These are phyloP conservation scores for Notarius quadriscutis DNA, from an alignment of 2,113 vertebrate species.

Conservation along the genomic window DNA sequence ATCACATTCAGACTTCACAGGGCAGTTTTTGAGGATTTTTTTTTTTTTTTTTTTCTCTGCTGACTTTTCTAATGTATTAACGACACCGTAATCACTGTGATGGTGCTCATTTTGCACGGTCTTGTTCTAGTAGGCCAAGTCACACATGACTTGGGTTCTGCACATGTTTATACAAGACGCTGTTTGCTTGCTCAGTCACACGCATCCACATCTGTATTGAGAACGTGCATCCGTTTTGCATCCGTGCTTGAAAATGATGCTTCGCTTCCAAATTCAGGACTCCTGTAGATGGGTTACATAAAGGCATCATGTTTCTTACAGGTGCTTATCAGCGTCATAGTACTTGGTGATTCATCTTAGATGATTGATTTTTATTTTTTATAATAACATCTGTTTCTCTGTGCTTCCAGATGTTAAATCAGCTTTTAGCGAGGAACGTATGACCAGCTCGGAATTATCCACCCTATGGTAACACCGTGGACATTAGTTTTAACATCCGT, in stretches of 20 bases:
- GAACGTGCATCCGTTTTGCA: not conserved
- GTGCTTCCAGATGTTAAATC: not conserved
- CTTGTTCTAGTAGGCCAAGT: not conserved
- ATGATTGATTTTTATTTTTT: accelerated
- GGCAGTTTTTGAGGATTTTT: not conserved
- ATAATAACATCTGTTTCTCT: not conserved
- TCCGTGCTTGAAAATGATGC: not conserved
- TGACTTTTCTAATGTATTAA: not conserved
- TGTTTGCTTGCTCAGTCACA: not conserved
- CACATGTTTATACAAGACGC: slow-evolving; percentile 28
- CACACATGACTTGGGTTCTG: slow-evolving; percentile 11
- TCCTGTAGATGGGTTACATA: not conserved
- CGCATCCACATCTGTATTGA: not conserved
- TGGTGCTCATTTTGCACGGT: not conserved
- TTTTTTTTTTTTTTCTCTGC: not conserved
- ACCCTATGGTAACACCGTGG: not conserved
- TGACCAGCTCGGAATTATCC: not conserved
- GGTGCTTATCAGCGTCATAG: too few relatives aligned
- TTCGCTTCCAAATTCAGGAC: not conserved
- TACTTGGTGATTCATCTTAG: not conserved
- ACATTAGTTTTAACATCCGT: slow-evolving; percentile 21
- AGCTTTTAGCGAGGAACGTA: not conserved
- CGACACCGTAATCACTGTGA: not conserved
- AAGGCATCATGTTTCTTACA: not conserved
- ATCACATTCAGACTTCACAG: not conserved